These are phyloP conservation scores for Anabacerthia variegaticeps DNA, from an alignment of 2,797 vertebrate species.

Conservation along the genomic window DNA sequence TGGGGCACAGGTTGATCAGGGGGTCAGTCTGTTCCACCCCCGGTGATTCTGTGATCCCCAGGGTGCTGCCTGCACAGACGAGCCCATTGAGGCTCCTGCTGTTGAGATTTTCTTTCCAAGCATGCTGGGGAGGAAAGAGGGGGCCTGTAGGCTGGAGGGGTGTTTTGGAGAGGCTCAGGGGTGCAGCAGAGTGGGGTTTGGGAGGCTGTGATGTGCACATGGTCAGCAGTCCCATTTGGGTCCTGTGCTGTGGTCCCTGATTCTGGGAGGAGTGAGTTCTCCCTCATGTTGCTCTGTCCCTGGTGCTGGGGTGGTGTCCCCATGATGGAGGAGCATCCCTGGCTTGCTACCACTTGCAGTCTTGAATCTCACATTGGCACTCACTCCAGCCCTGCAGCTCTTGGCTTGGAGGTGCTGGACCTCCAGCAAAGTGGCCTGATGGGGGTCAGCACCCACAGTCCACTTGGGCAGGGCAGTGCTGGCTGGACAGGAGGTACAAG, in stretches of 20 bases:
- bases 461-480: background rate
- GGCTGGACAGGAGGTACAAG: background rate
- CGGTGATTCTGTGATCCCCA: too few species aligned
- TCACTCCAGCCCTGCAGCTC: background rate
- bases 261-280: background rate
- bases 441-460: too few species aligned
- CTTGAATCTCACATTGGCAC: background rate
- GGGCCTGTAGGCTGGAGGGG: background rate
- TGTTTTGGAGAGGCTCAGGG: background rate
- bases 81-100: too few species aligned
- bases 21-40: too few species aligned
- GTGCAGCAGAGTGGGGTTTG: rapidly evolving
- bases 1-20: too few species aligned
- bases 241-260: rapidly evolving
- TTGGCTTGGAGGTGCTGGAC: background rate
- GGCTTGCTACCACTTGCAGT: rapidly evolving
- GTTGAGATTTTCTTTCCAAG: too few species aligned
- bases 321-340: background rate
- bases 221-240: background rate
- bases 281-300: background rate
- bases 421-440: rapidly evolving
- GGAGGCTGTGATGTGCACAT: background rate
- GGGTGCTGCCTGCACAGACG: too few species aligned
- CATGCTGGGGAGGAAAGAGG: rapidly evolving
- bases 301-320: background rate